Evolutionary conservation across 2,113 vertebrate species (phyloP).

Genomic region (Crotalus viridis): DNA sequence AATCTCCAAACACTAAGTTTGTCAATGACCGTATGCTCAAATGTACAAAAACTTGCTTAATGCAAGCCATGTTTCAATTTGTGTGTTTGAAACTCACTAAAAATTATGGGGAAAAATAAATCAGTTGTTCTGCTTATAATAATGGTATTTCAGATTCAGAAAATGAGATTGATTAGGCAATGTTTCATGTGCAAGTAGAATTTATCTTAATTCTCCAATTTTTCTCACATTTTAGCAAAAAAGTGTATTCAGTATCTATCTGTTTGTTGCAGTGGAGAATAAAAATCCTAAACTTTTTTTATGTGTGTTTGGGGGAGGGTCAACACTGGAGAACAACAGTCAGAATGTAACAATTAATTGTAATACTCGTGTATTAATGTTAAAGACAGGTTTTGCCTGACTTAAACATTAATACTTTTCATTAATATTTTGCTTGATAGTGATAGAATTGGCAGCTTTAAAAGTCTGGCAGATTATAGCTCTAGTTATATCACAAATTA

Average conservation of each 20-base stretch:
- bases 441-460: neutral
- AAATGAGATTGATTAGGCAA: neutral
- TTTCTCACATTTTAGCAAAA: neutral
- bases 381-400: neutral
- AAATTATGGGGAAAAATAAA: neutral
- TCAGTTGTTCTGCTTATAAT: neutral
- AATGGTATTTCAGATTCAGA: neutral
- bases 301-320: neutral
- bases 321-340: neutral
- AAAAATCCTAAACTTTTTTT: neutral
- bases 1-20: neutral
- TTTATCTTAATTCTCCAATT: neutral
- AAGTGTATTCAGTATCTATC: neutral
- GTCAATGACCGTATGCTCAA: neutral
- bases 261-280: neutral
- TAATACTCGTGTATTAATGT: neutral
- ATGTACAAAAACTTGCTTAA: neutral
- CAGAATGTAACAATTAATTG: neutral
- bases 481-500: neutral
- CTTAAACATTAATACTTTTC: neutral
- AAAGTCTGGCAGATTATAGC: neutral
- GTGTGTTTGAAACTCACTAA: neutral
- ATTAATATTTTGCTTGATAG: neutral
- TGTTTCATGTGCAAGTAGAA: neutral
- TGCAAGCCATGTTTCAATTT: neutral